Evolutionary conservation across 2,113 vertebrate genomes (phyloP).

Genomic region (Eudyptes chrysolophus): DNA sequence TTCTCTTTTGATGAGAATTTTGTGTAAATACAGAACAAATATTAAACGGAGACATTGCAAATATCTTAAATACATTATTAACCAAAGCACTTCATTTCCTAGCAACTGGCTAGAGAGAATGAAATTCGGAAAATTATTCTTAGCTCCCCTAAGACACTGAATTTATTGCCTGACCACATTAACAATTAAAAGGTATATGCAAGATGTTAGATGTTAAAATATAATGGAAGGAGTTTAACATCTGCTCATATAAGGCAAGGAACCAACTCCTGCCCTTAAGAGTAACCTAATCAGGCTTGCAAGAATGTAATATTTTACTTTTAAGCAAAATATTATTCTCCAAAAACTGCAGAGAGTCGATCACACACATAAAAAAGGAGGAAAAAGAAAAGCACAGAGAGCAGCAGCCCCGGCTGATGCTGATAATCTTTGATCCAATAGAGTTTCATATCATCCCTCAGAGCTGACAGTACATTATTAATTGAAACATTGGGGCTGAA

Average conservation of each 20-base stretch:
- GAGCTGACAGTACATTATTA: conserved; percentile 60
- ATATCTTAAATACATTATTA: conserved; percentile 12
- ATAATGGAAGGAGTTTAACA: conserved; percentile 20
- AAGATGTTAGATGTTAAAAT: conserved; percentile 42
- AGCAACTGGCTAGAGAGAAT: conserved; percentile 14
- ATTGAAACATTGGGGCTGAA: conserved; percentile 53
- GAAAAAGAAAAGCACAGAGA: neutral
- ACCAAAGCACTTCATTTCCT: conserved; percentile 12
- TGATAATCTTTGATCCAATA: conserved; percentile 17
- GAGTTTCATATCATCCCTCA: conserved; percentile 30
- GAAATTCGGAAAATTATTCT: conserved; percentile 53
- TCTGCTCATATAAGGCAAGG: neutral
- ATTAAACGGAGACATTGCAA: neutral
- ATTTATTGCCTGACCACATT: conserved; percentile 44
- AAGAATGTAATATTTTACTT: conserved; percentile 11
- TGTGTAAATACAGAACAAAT: conserved; percentile 25
- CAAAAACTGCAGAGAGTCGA: neutral
- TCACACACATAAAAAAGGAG: neutral
- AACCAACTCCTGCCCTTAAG: conserved; percentile 4
- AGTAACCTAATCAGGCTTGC: conserved; percentile 29
- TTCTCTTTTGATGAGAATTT: conserved; percentile 37
- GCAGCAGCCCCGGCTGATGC: neutral
- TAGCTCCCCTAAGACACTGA: conserved; percentile 33
- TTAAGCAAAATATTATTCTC: conserved; percentile 18
- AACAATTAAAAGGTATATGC: conserved; percentile 61